phyloP scores from a whole-genome alignment of 1,140 invertebrate species.

The Acromyrmex charruanus region DNA sequence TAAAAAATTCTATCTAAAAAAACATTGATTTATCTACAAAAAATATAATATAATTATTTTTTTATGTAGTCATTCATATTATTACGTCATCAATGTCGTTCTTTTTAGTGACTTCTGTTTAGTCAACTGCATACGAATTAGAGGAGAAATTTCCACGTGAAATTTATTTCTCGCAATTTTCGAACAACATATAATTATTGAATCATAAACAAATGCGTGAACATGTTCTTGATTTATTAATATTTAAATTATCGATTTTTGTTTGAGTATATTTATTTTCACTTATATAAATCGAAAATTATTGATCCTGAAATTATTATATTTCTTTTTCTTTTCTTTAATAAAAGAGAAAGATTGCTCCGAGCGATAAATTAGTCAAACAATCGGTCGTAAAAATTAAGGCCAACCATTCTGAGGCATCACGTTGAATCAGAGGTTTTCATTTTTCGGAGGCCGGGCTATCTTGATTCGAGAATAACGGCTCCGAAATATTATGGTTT shows the following conservation, averaged over 20 bases:
- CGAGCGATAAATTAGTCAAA: neutral
- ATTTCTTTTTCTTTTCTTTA: neutral
- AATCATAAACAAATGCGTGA: neutral
- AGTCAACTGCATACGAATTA: neutral
- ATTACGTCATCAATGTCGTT: neutral
- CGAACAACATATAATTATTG: neutral
- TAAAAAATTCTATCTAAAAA: neutral
- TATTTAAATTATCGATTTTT: neutral
- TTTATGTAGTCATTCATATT: neutral
- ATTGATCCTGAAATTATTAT: too few species aligned
- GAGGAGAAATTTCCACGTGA: neutral
- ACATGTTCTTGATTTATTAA: constrained; percentile 2
- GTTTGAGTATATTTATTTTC: neutral
- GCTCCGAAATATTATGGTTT: neutral
- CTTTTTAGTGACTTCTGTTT: neutral
- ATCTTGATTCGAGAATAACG: constrained; percentile 32
- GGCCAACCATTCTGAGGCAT: neutral
- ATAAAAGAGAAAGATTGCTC: neutral
- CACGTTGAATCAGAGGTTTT: neutral
- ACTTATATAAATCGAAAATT: neutral
- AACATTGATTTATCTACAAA: neutral
- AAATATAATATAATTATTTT: neutral
- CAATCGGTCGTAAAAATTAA: constrained; percentile 17
- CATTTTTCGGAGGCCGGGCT: neutral
- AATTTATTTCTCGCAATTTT: neutral